A percentile compares a stretch with the other conserved stretches of the same genome.
Conservation (phyloP, 2,888 invertebrate genomes). For the Plebejus anna region DNA sequence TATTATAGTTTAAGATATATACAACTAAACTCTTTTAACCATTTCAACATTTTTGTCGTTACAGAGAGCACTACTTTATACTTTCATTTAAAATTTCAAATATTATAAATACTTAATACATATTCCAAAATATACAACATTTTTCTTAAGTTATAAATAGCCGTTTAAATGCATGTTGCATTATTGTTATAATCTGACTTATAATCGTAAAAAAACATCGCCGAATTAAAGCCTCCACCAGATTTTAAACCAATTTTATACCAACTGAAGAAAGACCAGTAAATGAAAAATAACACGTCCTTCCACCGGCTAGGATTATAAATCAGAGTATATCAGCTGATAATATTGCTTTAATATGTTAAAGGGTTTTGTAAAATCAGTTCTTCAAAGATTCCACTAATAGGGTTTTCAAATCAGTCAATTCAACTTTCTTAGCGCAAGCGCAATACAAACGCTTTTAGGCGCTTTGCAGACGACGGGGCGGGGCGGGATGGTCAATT, state of each 20-base stretch:
- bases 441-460: too few relatives aligned
- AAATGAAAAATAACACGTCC: not conserved
- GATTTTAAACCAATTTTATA: not conserved
- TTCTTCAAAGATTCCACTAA: too few relatives aligned
- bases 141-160: not conserved
- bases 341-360: too few relatives aligned
- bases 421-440: too few relatives aligned
- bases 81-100: not conserved
- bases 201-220: not conserved
- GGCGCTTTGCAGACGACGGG: too few relatives aligned
- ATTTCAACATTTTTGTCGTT: not conserved
- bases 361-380: not conserved
- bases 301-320: too few relatives aligned
- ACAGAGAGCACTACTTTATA: not conserved
- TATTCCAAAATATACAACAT: not conserved
- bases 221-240: not conserved
- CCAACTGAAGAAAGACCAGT: not conserved
- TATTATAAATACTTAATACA: not conserved
- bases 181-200: not conserved
- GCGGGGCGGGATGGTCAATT: too few relatives aligned
- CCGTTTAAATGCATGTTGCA: not conserved
- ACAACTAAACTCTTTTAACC: not conserved
- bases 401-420: too few relatives aligned
- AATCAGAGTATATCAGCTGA: not conserved
- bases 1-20: not conserved